Evolutionary conservation across 2,113 vertebrate genomes (phyloP), one percentile per base, ranked within the genome.

Genomic region (Lasiurus borealis): DNA sequence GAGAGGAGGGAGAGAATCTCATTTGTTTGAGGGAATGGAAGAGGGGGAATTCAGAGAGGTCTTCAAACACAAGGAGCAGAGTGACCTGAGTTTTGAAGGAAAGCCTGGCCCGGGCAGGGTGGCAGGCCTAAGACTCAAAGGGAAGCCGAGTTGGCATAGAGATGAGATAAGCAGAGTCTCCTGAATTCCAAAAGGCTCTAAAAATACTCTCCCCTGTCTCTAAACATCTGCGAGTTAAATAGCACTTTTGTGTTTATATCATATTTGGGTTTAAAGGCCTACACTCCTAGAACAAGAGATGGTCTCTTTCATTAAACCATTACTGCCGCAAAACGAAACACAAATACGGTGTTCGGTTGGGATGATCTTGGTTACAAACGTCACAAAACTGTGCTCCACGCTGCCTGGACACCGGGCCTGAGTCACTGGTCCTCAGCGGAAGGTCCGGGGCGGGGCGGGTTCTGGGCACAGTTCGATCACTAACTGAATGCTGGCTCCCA

Each of bases 241-340:
- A 59, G 57, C 57, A 59, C 57, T 10, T 25, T 59, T 59, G 57
- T 59, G 57, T 59, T 25, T 59, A 59, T 25, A 8, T 59, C 57
- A 25, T 25, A 59, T 10, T 25, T 59, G 23, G 57, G 57, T 73
- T 73, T 29, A 71, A 76, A 93, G 57, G 19, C 23, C n/a, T 34
- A 80, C 44, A 31, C 19, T 40, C 92, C 10, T 48, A 57, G 10
- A 36, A 46, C 7, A 48, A 81, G 76, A 80, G 13, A 46, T 83
- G 46, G 44, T 66, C 50, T 85, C 36, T 88, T 82, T 84, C 40
- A 52, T 88, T 52, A 82, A 90, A 88, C 54, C 11, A 84, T 29
- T 85, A 64, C 40, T 85, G 54, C 29, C 77, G 25, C 25, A 36
- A 66, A 57, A 85, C 6, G 2, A 34, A 57, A 69, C 31, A 75